phyloP scores from a whole-genome alignment of 2,113 vertebrate genomes.

The Macquaria australasica region DNA sequence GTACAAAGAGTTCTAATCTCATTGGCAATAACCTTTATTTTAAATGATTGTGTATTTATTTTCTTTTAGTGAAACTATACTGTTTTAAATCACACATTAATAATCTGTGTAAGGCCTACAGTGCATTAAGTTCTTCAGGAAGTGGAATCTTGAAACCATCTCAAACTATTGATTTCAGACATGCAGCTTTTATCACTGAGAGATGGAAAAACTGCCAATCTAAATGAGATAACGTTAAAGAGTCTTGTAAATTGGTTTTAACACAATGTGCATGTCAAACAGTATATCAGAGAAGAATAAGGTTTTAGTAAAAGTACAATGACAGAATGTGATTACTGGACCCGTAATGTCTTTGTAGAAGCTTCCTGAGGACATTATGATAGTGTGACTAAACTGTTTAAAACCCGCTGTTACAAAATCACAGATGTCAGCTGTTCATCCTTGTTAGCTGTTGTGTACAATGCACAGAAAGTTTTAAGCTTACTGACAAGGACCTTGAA shows the following conservation, averaged over 20 bases:
- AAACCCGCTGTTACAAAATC: constrained; percentile 27
- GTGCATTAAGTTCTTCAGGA: background rate
- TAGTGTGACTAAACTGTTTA: constrained; percentile 4
- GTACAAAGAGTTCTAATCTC: background rate
- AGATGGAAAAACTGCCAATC: background rate
- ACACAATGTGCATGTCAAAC: background rate
- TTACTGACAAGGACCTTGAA: constrained; percentile 53
- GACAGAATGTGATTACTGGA: background rate
- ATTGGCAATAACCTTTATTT: background rate
- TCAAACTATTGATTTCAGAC: background rate
- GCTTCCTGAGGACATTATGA: background rate
- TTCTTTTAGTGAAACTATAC: background rate
- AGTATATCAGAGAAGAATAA: constrained; percentile 7
- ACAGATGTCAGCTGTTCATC: constrained; percentile 8
- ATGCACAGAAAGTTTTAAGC: constrained; percentile 20
- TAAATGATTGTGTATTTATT: background rate
- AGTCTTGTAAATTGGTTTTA: background rate
- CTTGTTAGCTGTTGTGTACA: background rate
- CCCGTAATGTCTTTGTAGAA: background rate
- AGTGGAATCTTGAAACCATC: background rate
- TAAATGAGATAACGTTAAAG: background rate
- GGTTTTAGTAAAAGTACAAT: background rate
- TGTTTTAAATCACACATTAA: background rate
- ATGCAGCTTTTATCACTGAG: background rate
- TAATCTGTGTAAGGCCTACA: background rate